Evolutionary conservation across 2,113 vertebrate genomes (phyloP).

Genomic region (Crotalus tigris): DNA sequence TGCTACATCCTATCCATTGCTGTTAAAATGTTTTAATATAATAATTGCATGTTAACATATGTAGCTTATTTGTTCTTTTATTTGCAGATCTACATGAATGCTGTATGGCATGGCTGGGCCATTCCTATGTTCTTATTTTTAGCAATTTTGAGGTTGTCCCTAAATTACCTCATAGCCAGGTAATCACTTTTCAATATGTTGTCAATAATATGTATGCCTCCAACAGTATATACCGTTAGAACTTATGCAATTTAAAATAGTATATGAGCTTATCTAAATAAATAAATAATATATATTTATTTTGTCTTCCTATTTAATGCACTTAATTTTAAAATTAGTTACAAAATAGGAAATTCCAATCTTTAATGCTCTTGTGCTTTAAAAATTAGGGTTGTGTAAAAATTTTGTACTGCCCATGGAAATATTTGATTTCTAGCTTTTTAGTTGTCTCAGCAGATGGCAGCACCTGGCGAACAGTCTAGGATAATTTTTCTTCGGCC

Average conservation of each 20-base stretch:
- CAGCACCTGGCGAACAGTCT: neutral
- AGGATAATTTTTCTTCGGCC: neutral
- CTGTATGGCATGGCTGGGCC: conserved; percentile 99
- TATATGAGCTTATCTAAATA: neutral
- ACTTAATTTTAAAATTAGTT: neutral
- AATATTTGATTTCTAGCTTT: neutral
- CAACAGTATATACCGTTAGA: neutral
- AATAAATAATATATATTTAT: neutral
- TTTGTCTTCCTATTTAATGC: neutral
- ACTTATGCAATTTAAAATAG: neutral
- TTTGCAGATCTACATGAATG: conserved; percentile 94
- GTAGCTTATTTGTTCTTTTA: conserved; percentile 30
- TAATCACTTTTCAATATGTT: conserved; percentile 59
- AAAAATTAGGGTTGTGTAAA: neutral
- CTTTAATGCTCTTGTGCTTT: neutral
- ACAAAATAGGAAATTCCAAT: neutral
- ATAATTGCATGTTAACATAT: conserved; percentile 17
- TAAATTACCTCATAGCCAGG: conserved; percentile 99
- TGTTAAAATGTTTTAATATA: neutral
- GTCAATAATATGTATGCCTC: neutral
- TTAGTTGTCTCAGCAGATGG: neutral
- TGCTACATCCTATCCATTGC: neutral
- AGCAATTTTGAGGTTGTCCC: conserved; percentile 94
- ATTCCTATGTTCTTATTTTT: conserved; percentile 97
- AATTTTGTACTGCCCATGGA: neutral